Evolutionary conservation across 2,113 vertebrate species (phyloP).

Genomic region (Ctenomys sociabilis): DNA sequence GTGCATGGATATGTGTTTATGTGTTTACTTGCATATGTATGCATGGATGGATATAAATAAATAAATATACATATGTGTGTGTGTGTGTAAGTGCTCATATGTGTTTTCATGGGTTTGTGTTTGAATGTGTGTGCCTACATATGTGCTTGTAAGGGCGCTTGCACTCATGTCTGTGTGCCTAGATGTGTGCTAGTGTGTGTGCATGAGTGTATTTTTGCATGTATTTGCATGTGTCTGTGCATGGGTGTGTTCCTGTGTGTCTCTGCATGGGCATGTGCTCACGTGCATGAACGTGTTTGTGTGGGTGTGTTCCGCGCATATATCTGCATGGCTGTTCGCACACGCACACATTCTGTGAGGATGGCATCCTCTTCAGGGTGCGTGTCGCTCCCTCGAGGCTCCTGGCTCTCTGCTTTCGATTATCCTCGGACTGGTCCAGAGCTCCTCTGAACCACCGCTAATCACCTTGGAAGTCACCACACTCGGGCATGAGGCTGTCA

Average conservation of each 20-base stretch:
- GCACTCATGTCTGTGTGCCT: not conserved
- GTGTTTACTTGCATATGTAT: not conserved
- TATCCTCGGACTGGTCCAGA: slow-evolving; percentile 82
- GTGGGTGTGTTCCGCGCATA: too few species aligned
- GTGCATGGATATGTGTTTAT: too few species aligned
- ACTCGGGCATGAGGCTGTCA: slow-evolving; percentile 86
- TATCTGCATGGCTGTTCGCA: too few species aligned
- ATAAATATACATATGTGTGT: not conserved
- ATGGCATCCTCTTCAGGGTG: slow-evolving; percentile 74
- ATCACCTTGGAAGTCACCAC: slow-evolving; percentile 87
- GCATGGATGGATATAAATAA: too few species aligned
- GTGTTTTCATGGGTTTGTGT: not conserved
- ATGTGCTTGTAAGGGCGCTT: not conserved
- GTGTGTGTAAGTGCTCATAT: not conserved
- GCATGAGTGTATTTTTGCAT: not conserved
- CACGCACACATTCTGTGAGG: slow-evolving; percentile 51
- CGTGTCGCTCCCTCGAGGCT: slow-evolving; percentile 78
- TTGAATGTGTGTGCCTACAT: not conserved
- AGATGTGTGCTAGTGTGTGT: not conserved
- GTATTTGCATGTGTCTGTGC: not conserved
- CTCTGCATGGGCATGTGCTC: not conserved
- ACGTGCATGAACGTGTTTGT: not conserved
- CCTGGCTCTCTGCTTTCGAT: slow-evolving; percentile 86
- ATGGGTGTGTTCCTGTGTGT: not conserved
- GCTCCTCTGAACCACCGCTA: slow-evolving; percentile 82